Percentiles rank a stretch among this genome's conserved stretches.
Evolutionary conservation across 1,140 invertebrate species (phyloP).

Genomic region (Musca vetustissima): DNA sequence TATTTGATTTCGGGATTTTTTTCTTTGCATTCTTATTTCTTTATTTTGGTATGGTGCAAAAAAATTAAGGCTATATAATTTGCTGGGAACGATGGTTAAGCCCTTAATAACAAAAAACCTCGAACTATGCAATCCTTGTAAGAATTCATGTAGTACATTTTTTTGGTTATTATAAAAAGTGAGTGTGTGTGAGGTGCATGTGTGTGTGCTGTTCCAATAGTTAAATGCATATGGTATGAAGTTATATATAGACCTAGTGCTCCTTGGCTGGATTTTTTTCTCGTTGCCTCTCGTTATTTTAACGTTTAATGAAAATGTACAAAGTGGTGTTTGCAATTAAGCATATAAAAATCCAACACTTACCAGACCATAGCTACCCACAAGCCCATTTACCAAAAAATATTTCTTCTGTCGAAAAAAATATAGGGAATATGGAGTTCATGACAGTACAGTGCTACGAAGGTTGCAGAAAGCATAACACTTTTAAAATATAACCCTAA

Average conservation of each 20-base stretch:
- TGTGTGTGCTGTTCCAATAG: background rate
- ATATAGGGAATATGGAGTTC: too few species aligned
- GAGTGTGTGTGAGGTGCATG: background rate
- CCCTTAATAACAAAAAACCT: background rate
- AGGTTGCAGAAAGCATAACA: too few species aligned
- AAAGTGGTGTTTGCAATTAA: constrained; percentile 21
- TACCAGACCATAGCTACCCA: too few species aligned
- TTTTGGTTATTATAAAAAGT: background rate
- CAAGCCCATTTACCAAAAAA: too few species aligned
- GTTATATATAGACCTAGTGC: too few species aligned
- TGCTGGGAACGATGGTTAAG: constrained; percentile 5
- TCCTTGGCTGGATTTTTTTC: too few species aligned
- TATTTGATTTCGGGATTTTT: background rate
- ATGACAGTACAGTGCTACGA: too few species aligned
- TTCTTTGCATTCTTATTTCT: too few species aligned
- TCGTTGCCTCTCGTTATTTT: constrained; percentile 1
- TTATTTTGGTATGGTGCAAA: background rate
- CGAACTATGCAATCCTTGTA: background rate
- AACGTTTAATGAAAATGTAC: constrained; percentile 21
- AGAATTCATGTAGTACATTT: background rate
- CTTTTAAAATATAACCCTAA: too few species aligned
- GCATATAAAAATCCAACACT: too few species aligned
- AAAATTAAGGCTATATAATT: background rate
- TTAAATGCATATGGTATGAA: too few species aligned
- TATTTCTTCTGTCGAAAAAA: too few species aligned